These are phyloP conservation scores for Pachycephus smyrnensis DNA, from an alignment of 2,888 invertebrate genomes.

Conservation along the genomic window DNA sequence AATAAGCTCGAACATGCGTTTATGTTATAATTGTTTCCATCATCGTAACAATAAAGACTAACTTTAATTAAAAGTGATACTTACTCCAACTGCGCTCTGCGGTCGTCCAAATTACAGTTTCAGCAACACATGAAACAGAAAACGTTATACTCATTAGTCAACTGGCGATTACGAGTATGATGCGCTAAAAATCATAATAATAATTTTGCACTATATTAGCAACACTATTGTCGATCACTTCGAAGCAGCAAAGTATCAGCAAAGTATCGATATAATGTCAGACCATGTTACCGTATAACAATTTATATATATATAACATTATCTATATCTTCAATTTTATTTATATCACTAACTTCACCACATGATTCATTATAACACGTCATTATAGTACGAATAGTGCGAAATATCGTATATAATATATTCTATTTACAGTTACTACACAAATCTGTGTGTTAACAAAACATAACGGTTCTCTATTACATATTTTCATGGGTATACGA, in stretches of 20 bases:
- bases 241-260: neutral
- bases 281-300: neutral
- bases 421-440: neutral
- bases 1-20: neutral
- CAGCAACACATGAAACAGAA: slow-evolving; percentile 54
- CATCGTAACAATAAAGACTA: neutral
- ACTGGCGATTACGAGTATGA: neutral
- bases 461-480: neutral
- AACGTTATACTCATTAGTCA: slow-evolving; percentile 21
- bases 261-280: neutral
- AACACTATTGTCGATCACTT: neutral
- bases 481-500: neutral
- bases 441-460: neutral
- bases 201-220: neutral
- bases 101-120: slow-evolving; percentile 32
- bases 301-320: too few species aligned
- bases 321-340: neutral
- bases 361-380: neutral
- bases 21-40: neutral
- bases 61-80: slow-evolving; percentile 41
- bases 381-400: neutral
- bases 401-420: neutral
- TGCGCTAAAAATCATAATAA: neutral
- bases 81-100: slow-evolving; percentile 68
- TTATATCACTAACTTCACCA: neutral